These are phyloP conservation scores for Megaceryle alcyon DNA, from an alignment of 2,797 vertebrate species.

Conservation along the genomic window DNA sequence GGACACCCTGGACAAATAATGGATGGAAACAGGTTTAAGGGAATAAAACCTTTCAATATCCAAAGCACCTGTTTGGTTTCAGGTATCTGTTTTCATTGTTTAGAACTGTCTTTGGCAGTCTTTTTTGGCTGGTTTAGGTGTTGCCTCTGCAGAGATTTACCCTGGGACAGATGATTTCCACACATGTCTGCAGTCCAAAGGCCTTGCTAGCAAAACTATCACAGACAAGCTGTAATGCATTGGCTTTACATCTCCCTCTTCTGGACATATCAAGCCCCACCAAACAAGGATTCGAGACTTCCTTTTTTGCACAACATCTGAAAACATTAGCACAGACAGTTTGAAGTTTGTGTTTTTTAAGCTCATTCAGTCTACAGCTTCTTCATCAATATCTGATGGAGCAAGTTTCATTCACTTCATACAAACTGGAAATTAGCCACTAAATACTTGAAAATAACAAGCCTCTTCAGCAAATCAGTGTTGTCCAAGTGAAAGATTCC, in stretches of 20 bases:
- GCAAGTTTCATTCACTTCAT: background rate
- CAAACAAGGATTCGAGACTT: background rate
- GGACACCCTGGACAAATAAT: background rate
- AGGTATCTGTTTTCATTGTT: background rate
- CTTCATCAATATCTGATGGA: background rate
- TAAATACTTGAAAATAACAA: background rate
- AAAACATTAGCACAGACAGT: background rate
- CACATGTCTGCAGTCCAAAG: background rate
- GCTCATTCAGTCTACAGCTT: background rate
- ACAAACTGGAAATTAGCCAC: background rate
- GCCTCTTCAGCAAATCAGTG: background rate
- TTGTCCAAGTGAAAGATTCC: background rate
- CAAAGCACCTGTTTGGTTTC: background rate
- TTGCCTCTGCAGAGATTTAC: background rate
- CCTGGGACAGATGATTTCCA: background rate
- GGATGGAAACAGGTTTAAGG: background rate
- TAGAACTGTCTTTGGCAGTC: background rate
- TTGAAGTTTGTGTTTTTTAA: background rate
- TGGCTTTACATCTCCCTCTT: background rate
- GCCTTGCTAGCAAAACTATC: background rate
- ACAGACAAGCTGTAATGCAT: background rate
- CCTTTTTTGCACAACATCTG: background rate
- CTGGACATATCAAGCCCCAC: background rate
- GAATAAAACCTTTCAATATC: background rate
- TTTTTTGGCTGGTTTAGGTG: background rate